Evolutionary conservation across 2,797 vertebrate genomes (phyloP), one percentile per base, ranked within the genome.

Genomic region (Sternotherus odoratus): DNA sequence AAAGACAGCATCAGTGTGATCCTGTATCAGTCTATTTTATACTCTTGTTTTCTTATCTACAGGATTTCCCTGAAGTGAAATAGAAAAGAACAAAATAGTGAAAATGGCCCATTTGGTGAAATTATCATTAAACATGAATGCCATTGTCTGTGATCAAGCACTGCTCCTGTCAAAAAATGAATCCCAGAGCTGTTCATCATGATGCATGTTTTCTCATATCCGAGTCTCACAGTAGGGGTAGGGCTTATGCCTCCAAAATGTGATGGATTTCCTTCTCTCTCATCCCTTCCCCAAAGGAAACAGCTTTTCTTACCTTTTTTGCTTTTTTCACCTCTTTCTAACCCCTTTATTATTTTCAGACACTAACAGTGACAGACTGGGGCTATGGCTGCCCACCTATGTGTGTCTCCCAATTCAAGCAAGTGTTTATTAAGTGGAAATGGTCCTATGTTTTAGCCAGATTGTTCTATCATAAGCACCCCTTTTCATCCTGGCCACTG

Each of bases 271-370:
- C 8, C 8, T 75, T 48, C 13, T 24, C 43, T 28, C 72, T 75
- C 39, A 46, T 75, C 12, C 7, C 26, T 5, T 53, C 56, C 81
- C n/a, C 50, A 15, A 81, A 72, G 90, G 43, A 92, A 91, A 26
- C 53, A 1, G 0, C 1, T 3, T 0, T 0, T 21, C 78, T 69
- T 5, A 30, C 2, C 9, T 24, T 24, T 74, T 39, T 72, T 87
- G 69, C 36, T 10, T 79, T 82, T 4, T 89, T 87, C 1, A 0
- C 46, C 9, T 88, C 86, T 33, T 77, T 7, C 75, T 75, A 48
- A 17, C 23, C 43, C 1, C 4, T 50, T 0, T 0, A 75, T 87
- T 91, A 87, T 46, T 78, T 87, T 93, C 12, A 95, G 19, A 1
- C 2, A 82, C 48, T 66, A 87, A 4, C 26, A 79, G 21, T n/a